These are phyloP conservation scores for Melanotus villosus DNA, from an alignment of 2,888 invertebrate genomes.

Conservation along the genomic window DNA sequence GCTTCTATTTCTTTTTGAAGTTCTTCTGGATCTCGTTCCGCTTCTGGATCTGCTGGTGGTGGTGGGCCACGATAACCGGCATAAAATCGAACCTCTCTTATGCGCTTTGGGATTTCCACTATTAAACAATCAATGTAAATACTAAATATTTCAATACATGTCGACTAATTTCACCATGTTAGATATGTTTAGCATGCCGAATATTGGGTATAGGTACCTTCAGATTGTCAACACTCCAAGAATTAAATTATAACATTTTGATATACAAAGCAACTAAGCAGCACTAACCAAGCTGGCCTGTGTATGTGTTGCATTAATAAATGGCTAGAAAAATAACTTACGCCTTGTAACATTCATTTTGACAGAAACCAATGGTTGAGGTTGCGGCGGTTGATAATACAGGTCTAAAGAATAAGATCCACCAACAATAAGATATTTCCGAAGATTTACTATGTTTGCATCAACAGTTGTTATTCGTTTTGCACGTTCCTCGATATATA, in stretches of 20 bases:
- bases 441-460: constrained; percentile 78
- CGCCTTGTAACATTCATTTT: constrained; percentile 34
- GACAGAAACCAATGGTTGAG: constrained; percentile 57
- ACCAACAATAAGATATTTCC: constrained; percentile 82
- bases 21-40: constrained; percentile 82
- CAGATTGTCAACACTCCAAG: too few species aligned
- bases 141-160: too few species aligned
- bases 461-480: constrained; percentile 65
- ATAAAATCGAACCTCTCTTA: constrained; percentile 75
- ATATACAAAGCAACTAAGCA: too few species aligned
- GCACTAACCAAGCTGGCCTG: too few species aligned
- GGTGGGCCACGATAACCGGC: constrained; percentile 80
- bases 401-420: constrained; percentile 84
- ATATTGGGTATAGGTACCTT: too few species aligned
- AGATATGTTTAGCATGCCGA: too few species aligned
- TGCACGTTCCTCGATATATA: constrained; percentile 68
- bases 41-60: constrained; percentile 78
- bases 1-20: constrained; percentile 84
- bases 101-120: constrained; percentile 75
- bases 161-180: too few species aligned
- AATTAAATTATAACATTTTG: too few species aligned
- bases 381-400: constrained; percentile 84
- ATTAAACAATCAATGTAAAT: too few species aligned
- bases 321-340: constrained; percentile 7
- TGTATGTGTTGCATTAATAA: too few species aligned